phyloP scores from a whole-genome alignment of 92 coral and sea anemone genomes.

The Nematostella vectensis region DNA sequence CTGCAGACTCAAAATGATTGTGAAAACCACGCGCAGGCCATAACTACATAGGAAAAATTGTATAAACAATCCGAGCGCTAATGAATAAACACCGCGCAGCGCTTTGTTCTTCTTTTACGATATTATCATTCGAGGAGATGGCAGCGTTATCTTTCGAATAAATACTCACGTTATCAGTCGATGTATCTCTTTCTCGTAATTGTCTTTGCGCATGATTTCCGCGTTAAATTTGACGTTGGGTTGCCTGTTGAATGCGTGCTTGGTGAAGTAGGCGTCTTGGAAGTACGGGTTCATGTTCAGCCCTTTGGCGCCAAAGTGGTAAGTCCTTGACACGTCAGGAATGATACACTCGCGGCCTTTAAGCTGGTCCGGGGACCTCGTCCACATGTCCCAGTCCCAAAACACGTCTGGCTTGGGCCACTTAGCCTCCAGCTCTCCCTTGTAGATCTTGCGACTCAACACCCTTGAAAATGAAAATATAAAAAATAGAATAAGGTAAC shows the following conservation, averaged over 20 bases:
- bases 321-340: conserved; percentile 77
- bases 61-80: no score
- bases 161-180: conserved; percentile 43
- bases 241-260: conserved; percentile 50
- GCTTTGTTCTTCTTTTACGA: no score
- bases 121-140: no score
- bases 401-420: conserved; percentile 63
- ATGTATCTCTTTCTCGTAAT: conserved; percentile 52
- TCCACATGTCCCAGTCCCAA: conserved; percentile 85
- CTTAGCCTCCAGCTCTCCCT: conserved; percentile 52
- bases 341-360: conserved; percentile 75
- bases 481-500: no score
- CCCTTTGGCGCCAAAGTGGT: conserved; percentile 81
- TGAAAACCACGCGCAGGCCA: no score
- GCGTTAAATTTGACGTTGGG: conserved; percentile 46
- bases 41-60: no score
- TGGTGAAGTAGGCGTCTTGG: conserved; percentile 46
- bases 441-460: conserved; percentile 54
- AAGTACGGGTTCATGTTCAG: conserved; percentile 51
- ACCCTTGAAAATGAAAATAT: conserved; percentile 39
- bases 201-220: conserved; percentile 38
- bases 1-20: no score
- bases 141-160: no score
- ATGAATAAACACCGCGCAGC: no score
- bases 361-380: conserved; percentile 20